Conservation (phyloP, 2,888 invertebrate species). For the Drosophila prostipennis region DNA sequence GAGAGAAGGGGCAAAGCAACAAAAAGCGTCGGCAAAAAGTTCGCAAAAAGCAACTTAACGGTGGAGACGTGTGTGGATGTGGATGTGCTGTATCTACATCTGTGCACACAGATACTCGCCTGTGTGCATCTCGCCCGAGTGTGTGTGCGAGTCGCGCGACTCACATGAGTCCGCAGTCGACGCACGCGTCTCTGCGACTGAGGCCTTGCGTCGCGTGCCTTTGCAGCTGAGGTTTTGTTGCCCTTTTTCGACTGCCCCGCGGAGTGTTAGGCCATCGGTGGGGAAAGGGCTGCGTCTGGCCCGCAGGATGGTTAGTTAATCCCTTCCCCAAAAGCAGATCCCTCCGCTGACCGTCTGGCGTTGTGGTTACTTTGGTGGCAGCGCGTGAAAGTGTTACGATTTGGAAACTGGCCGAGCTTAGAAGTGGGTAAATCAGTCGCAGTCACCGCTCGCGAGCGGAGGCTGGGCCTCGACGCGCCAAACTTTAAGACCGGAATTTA, state of each 20-base stretch:
- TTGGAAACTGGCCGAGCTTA: conserved; percentile 69
- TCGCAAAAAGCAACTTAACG: conserved; percentile 66
- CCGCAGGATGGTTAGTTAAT: not conserved
- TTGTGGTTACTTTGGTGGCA: conserved; percentile 57
- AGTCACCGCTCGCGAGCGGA: conserved; percentile 1
- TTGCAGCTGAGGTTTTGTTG: conserved; percentile 55
- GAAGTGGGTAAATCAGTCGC: conserved; percentile 72
- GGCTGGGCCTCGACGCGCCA: not conserved
- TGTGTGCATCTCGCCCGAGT: conserved; percentile 1
- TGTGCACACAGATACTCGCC: conserved; percentile 3
- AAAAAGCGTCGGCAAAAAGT: conserved; percentile 64
- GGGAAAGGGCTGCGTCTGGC: conserved; percentile 61
- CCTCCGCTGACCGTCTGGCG: conserved; percentile 23
- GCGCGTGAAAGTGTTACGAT: conserved; percentile 75
- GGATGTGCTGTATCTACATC: conserved; percentile 31
- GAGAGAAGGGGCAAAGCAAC: conserved; percentile 56
- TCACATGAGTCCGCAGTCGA: conserved; percentile 46
- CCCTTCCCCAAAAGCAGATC: conserved; percentile 4
- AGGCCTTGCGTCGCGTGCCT: conserved; percentile 68
- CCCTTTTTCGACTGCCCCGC: conserved; percentile 44
- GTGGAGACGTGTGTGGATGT: conserved; percentile 38
- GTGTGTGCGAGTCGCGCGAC: conserved; percentile 67
- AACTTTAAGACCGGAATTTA: not conserved
- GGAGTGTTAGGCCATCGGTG: conserved; percentile 48
- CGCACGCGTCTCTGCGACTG: conserved; percentile 62